Evolutionary conservation across 2,888 invertebrate genomes (phyloP).

Genomic region (Pedicia rivosa): DNA sequence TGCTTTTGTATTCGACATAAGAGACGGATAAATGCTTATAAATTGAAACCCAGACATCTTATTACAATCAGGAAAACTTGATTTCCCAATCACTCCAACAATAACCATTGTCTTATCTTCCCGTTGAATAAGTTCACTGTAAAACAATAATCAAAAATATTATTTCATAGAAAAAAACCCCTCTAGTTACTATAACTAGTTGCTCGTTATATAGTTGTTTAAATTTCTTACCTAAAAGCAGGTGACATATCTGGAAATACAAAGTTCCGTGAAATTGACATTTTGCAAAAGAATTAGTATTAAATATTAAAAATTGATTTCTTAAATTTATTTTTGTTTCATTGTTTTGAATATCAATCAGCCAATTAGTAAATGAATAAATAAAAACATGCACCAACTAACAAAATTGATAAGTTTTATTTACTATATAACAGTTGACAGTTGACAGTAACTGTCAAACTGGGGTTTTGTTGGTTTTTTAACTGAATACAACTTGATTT

Average conservation of each 20-base stretch:
- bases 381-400: too few species aligned
- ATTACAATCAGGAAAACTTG: constrained; percentile 22
- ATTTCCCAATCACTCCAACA: constrained; percentile 29
- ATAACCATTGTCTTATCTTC: constrained; percentile 21
- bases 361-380: too few species aligned
- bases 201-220: neutral
- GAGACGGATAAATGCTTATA: constrained; percentile 17
- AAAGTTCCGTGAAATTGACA: too few species aligned
- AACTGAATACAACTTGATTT: too few species aligned
- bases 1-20: constrained; percentile 15
- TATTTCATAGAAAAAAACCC: neutral
- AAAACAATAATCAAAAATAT: constrained; percentile 3
- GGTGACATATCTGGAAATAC: constrained; percentile 12
- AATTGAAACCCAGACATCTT: constrained; percentile 26
- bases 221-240: constrained; percentile 10
- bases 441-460: too few species aligned
- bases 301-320: too few species aligned
- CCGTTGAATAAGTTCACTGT: constrained; percentile 17
- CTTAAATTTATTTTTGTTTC: too few species aligned
- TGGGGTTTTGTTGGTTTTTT: too few species aligned
- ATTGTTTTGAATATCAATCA: too few species aligned
- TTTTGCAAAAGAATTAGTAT: too few species aligned
- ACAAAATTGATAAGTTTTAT: too few species aligned
- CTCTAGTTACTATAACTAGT: neutral
- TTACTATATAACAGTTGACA: too few species aligned